Percentiles rank a stretch among this genome's conserved stretches.
Evolutionary conservation across 2,797 vertebrate species (phyloP).

Genomic region (Sus cebifrons): DNA sequence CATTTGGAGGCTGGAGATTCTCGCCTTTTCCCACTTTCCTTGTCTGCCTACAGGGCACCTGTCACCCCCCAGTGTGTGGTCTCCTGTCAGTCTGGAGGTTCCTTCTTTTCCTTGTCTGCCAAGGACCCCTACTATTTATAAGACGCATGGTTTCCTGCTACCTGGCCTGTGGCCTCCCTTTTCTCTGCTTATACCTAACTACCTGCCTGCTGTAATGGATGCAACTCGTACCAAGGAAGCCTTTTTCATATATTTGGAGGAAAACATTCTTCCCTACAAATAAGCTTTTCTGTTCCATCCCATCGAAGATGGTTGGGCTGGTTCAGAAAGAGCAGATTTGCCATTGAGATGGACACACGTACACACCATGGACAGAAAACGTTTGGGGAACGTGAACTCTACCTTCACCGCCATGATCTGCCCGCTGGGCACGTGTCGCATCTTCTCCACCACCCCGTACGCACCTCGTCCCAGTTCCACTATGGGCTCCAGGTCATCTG

Average conservation of each 20-base stretch:
- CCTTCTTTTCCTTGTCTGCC: too few relatives aligned
- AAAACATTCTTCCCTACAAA: neutral
- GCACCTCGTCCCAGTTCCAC: constrained; percentile 97
- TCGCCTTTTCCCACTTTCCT: too few relatives aligned
- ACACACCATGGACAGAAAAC: neutral
- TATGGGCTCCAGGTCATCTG: constrained; percentile 98
- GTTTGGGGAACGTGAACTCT: constrained; percentile 67
- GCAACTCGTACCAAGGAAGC: neutral
- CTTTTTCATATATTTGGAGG: neutral
- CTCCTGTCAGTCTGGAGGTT: too few relatives aligned
- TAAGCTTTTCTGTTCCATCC: neutral
- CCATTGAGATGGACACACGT: neutral
- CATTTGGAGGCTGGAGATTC: too few relatives aligned
- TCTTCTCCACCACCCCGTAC: constrained; percentile 98
- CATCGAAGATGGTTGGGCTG: neutral
- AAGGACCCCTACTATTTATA: too few relatives aligned
- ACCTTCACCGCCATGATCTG: constrained; percentile 99
- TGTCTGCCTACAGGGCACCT: too few relatives aligned
- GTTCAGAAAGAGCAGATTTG: neutral
- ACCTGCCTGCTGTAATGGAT: neutral
- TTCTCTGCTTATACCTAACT: too few relatives aligned
- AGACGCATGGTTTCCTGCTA: too few relatives aligned
- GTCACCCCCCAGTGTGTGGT: too few relatives aligned
- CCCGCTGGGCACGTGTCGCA: constrained; percentile 96
- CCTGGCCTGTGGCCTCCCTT: too few relatives aligned